These are phyloP conservation scores for Anabacerthia variegaticeps DNA, from an alignment of 2,797 vertebrate species.

Conservation along the genomic window DNA sequence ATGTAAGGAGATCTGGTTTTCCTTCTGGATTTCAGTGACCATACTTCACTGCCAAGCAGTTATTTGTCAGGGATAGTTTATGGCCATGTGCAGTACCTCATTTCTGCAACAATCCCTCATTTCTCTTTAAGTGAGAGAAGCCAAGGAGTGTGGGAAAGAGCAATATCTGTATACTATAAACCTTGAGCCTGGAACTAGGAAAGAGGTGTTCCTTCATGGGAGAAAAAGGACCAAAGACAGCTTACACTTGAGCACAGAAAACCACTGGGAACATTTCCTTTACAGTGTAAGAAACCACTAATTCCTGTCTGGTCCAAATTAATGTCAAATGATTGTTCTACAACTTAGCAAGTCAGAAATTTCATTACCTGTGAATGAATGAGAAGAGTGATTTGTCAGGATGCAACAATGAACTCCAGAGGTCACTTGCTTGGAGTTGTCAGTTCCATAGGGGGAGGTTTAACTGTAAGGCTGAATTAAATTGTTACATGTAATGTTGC, in stretches of 20 bases:
- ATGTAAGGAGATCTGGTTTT: background rate
- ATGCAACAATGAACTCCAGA: background rate
- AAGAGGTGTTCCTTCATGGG: background rate
- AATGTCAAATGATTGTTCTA: background rate
- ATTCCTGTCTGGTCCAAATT: background rate
- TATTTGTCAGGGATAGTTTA: background rate
- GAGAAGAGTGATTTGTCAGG: background rate
- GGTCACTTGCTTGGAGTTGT: background rate
- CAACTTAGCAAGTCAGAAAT: background rate
- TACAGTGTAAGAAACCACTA: background rate
- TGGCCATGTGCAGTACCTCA: background rate
- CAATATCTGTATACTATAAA: background rate
- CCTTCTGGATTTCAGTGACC: background rate
- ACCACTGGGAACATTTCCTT: background rate
- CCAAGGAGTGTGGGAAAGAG: background rate
- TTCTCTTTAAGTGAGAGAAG: background rate
- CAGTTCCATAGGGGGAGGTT: background rate
- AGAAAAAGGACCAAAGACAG: background rate
- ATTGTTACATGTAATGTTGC: background rate
- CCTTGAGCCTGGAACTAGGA: background rate
- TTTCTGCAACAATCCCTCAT: background rate
- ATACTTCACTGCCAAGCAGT: background rate
- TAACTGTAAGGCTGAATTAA: background rate
- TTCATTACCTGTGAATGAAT: background rate
- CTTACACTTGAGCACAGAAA: background rate